Percentiles rank a stretch among this genome's conserved stretches.
Evolutionary conservation across 2,888 invertebrate genomes (phyloP).

Genomic region (Tetropium fuscum): DNA sequence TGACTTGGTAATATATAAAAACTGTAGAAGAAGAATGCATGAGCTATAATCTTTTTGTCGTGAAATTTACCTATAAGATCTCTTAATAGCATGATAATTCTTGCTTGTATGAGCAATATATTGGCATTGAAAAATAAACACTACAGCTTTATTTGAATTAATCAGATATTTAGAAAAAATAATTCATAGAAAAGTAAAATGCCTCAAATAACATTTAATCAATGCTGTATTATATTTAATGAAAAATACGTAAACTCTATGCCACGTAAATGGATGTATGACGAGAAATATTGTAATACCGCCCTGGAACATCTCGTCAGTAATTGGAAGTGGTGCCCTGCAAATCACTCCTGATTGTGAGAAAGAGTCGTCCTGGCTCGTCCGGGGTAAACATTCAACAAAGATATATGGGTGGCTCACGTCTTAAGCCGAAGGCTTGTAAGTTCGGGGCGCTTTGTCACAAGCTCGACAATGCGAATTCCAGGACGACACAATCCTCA

Average conservation of each 20-base stretch:
- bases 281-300: conserved; percentile 32
- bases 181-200: no score
- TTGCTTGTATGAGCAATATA: no score
- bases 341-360: conserved; percentile 61
- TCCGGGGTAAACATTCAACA: conserved; percentile 55
- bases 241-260: not conserved
- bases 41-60: no score
- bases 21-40: no score
- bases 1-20: no score
- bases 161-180: no score
- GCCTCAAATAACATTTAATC: no score
- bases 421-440: conserved; percentile 58
- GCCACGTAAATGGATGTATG: not conserved
- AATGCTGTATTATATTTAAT: no score
- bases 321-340: conserved; percentile 59
- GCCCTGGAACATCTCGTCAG: conserved; percentile 52
- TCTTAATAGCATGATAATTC: no score
- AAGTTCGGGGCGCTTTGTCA: conserved; percentile 58
- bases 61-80: no score
- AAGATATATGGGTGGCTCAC: conserved; percentile 59
- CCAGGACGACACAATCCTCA: conserved; percentile 51
- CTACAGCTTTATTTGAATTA: no score
- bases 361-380: conserved; percentile 52
- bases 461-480: conserved; percentile 52
- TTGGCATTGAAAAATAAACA: no score